Base-by-base conservation (phyloP, 1,140 invertebrate species). In the Anastrepha ludens region DNA sequence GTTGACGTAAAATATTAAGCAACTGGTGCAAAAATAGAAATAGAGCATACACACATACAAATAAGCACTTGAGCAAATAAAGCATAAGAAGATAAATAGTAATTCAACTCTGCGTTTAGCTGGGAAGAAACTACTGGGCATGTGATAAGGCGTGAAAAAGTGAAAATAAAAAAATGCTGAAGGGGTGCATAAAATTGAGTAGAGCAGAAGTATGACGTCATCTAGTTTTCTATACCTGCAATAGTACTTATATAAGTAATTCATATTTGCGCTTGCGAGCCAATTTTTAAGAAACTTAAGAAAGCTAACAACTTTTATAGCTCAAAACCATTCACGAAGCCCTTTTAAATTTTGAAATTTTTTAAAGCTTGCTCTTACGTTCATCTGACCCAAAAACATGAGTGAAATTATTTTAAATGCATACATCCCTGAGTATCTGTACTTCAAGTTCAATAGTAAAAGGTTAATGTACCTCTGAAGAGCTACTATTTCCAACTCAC, bases 21-120 rank as follows among this genome's bases (percentile, higher is more conserved):
- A 81, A 13, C 74, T 55, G 20, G 74, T 81, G 74, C 74, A 50
- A 55, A 81, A 55, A 58, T 74, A 74, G 67, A 74, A 74, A 74
- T 74, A 81, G 47, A n/a, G 15, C 74, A 55, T 55, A 62, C n/a
- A 62, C 13, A 62, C 17, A 17, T 17, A 13, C 17, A 62, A 7
- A 81, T 55, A 81, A 81, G 47, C 74, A 81, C 44, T 81, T 50
- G 11, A 55, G 47, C 47, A 81, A 81, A 81, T 20, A 55, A 29
- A 50, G 8, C 47, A 55, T 13, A 9, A 81, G 44, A 17, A 50
- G 74, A 58, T 81, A 81, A 81, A 55, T 81, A 41, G 3, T 81
- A 55, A 55, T 58, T n/a, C 11, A 55, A n/a, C 17, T 81, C 15
- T 81, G 47, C 74, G 29, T 29, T 29, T 29, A 29, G 29, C 29